Evolutionary conservation across 2,888 invertebrate species (phyloP).

Genomic region (Caenorhabditis sp.): DNA sequence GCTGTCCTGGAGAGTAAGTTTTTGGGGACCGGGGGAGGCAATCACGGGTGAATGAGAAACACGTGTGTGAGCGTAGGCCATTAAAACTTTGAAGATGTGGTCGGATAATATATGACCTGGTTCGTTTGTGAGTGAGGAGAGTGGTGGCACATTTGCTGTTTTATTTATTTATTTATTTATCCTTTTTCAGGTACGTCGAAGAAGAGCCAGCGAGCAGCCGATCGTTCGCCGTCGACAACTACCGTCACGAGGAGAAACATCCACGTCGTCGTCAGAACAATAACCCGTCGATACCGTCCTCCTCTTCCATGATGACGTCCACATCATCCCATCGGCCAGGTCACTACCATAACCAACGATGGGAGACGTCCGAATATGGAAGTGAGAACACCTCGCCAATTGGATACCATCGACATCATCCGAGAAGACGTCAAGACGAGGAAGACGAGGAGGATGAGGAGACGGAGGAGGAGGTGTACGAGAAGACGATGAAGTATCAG

Average conservation of each 20-base stretch:
- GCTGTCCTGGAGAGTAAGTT: slow-evolving; percentile 64
- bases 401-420: slow-evolving; percentile 43
- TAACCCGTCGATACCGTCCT: slow-evolving; percentile 13
- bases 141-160: neutral
- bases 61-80: too few relatives aligned
- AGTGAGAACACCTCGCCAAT: slow-evolving; percentile 64
- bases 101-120: too few relatives aligned
- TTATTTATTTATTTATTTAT: too few relatives aligned
- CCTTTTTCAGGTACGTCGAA: slow-evolving; percentile 41
- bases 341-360: slow-evolving; percentile 13
- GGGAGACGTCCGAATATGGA: slow-evolving; percentile 65
- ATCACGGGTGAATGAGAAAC: slow-evolving; percentile 26
- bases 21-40: neutral
- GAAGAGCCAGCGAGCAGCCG: slow-evolving; percentile 27
- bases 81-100: too few relatives aligned
- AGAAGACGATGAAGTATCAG: slow-evolving; percentile 32
- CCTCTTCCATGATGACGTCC: slow-evolving; percentile 21
- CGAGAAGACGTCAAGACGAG: slow-evolving; percentile 24
- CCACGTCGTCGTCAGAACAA: slow-evolving; percentile 15
- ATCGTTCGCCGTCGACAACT: slow-evolving; percentile 24
- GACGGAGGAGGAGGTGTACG: slow-evolving; percentile 26
- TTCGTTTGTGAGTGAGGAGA: too few relatives aligned
- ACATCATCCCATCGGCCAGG: slow-evolving; percentile 10
- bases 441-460: slow-evolving; percentile 41
- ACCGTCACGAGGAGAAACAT: slow-evolving; percentile 15